Percentiles rank a stretch among this genome's conserved stretches.
phyloP scores from a whole-genome alignment of 1,140 invertebrate genomes.

The Chlorops oryzae region DNA sequence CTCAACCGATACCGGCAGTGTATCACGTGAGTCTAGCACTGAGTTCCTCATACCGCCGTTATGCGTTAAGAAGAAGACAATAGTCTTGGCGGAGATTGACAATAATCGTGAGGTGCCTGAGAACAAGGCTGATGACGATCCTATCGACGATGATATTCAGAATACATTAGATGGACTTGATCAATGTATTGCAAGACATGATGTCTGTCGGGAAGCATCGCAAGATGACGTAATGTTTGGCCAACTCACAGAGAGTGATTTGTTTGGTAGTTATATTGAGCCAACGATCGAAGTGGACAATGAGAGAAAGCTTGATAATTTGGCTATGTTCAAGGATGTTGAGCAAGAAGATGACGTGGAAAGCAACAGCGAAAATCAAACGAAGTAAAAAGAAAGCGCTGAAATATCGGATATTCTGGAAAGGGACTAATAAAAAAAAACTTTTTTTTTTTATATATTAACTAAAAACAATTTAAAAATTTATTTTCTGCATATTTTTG shows the following conservation, averaged over 20 bases:
- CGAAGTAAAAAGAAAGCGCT: no score
- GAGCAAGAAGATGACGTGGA: background rate
- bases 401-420: no score
- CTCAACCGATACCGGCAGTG: background rate
- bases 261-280: conserved; percentile 13
- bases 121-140: background rate
- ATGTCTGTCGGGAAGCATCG: background rate
- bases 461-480: background rate
- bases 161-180: conserved; percentile 1
- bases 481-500: background rate
- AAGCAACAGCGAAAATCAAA: background rate
- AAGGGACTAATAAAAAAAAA: background rate
- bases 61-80: background rate
- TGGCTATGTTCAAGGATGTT: conserved; percentile 11
- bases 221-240: conserved; percentile 1
- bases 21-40: conserved; percentile 2
- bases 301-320: conserved; percentile 1
- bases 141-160: conserved; percentile 3
- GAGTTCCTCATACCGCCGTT: background rate
- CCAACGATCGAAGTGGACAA: background rate
- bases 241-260: background rate
- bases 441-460: background rate
- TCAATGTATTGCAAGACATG: background rate
- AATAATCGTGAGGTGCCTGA: background rate
- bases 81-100: background rate